These are phyloP conservation scores for Parambassis ranga DNA, from an alignment of 2,797 vertebrate genomes.

Conservation along the genomic window DNA sequence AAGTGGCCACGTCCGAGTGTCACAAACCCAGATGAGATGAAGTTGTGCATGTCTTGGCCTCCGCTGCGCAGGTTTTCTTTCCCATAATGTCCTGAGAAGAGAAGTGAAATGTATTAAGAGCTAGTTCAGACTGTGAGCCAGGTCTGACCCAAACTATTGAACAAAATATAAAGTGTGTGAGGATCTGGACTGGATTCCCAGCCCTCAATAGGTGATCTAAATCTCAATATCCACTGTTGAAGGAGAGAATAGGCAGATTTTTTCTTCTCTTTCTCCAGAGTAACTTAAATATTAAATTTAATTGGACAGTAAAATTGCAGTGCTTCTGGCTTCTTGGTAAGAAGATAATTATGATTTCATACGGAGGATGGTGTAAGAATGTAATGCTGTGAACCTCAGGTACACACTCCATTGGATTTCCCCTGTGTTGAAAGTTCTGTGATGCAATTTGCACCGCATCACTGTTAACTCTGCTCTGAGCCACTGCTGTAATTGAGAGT, in stretches of 20 bases:
- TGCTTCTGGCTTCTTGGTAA: neutral
- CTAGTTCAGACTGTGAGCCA: too few relatives aligned
- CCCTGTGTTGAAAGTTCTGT: constrained; percentile 8
- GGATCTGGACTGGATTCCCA: neutral
- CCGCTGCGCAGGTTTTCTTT: constrained; percentile 91
- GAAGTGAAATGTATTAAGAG: too few relatives aligned
- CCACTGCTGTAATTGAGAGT: constrained; percentile 39
- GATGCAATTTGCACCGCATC: constrained; percentile 39
- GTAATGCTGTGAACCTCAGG: neutral
- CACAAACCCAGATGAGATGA: constrained; percentile 98
- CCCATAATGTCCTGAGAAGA: constrained; percentile 83
- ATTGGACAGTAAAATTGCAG: neutral
- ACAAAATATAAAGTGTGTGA: too few relatives aligned
- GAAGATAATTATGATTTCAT: neutral
- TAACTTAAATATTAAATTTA: constrained; percentile 2
- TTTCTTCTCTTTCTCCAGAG: neutral
- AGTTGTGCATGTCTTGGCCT: constrained; percentile 95
- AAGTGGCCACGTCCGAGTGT: constrained; percentile 93
- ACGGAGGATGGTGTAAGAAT: neutral
- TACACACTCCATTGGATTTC: neutral
- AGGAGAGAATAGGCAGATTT: constrained; percentile 24
- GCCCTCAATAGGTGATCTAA: too few relatives aligned
- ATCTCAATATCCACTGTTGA: too few relatives aligned
- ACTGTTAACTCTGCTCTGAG: neutral
- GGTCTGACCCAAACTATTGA: too few relatives aligned